Evolutionary conservation across 2,113 vertebrate species (phyloP).

Genomic region (Dicerorhinus sumatrensis): DNA sequence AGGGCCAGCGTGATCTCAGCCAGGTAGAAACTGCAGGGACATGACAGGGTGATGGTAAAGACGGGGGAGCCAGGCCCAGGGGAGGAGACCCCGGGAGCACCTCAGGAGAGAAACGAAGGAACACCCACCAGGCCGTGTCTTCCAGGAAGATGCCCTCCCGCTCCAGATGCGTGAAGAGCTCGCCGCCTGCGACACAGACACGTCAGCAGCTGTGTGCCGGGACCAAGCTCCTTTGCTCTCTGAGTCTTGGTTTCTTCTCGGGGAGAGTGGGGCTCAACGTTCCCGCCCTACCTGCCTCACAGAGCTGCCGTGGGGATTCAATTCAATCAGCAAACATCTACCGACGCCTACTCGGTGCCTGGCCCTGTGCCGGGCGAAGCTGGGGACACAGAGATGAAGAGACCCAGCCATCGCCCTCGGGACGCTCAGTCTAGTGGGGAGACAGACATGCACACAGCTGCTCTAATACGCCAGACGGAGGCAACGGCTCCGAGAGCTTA

Average conservation of each 20-base stretch:
- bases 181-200: constrained; percentile 90
- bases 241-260: background rate
- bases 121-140: constrained; percentile 94
- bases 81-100: fast-evolving
- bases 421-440: constrained; percentile 51
- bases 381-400: constrained; percentile 47
- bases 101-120: background rate
- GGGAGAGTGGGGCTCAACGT: constrained; percentile 32
- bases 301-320: constrained; percentile 77
- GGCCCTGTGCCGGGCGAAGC: constrained; percentile 78
- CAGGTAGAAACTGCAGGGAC: constrained; percentile 92
- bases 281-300: constrained; percentile 81
- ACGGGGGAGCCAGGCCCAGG: fast-evolving
- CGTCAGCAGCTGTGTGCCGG: background rate
- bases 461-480: background rate
- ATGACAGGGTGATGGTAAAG: background rate
- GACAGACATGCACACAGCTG: constrained; percentile 16
- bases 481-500: background rate
- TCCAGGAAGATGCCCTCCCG: constrained; percentile 97
- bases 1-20: constrained; percentile 94
- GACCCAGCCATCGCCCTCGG: constrained; percentile 61
- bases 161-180: constrained; percentile 96
- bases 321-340: constrained; percentile 83
- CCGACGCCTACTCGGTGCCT: constrained; percentile 71
- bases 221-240: background rate